Percentiles rank a stretch among this genome's conserved stretches.
phyloP scores from a whole-genome alignment of 2,888 invertebrate species.

The Sphecodes monilicornis region DNA sequence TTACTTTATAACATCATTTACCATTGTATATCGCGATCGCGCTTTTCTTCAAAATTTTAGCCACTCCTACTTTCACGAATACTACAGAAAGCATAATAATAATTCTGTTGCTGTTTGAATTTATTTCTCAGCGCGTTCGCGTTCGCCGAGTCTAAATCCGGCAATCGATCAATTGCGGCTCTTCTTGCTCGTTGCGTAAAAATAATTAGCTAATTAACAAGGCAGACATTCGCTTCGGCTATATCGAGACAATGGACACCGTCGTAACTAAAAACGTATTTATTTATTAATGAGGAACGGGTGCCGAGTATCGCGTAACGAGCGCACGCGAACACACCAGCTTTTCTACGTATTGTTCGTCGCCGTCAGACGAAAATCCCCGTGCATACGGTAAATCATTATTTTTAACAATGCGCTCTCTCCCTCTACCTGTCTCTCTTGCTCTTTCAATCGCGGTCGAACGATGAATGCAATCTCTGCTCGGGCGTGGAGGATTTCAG shows the following conservation, averaged over 20 bases:
- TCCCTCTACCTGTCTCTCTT: not conserved
- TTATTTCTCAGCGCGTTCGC: not conserved
- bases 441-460: not conserved
- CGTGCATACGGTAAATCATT: slow-evolving; percentile 39
- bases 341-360: slow-evolving; percentile 8
- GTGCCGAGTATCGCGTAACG: slow-evolving; percentile 27
- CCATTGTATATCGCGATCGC: no score
- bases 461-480: not conserved
- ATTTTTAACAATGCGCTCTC: slow-evolving; percentile 41
- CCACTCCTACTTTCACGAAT: not conserved
- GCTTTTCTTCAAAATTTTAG: no score
- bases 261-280: slow-evolving; percentile 2
- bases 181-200: not conserved
- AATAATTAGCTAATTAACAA: slow-evolving; percentile 10
- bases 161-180: not conserved
- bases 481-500: slow-evolving; percentile 22
- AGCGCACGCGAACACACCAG: slow-evolving; percentile 4
- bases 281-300: slow-evolving; percentile 27
- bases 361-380: not conserved
- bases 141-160: not conserved
- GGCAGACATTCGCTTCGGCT: not conserved
- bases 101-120: not conserved
- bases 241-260: not conserved
- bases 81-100: not conserved
- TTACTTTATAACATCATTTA: not conserved